Evolutionary conservation across 2,113 vertebrate species (phyloP).

Genomic region (Phalacrocorax pelagicus): DNA sequence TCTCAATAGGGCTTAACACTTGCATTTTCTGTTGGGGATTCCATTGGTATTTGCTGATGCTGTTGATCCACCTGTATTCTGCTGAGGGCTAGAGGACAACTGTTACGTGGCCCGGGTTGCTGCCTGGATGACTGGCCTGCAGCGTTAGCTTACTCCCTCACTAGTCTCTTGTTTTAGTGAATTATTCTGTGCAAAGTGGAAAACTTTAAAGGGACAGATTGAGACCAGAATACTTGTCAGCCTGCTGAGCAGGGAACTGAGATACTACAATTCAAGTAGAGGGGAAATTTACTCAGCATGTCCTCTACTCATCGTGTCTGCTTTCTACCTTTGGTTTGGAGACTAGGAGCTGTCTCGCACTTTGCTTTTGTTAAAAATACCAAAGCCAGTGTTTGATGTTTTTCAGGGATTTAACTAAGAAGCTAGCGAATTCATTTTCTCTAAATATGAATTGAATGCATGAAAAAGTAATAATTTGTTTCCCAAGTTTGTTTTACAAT

Average conservation of each 20-base stretch:
- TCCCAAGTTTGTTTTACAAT: background rate
- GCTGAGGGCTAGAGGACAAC: background rate
- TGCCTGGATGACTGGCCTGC: background rate
- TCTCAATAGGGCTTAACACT: background rate
- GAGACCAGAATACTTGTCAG: background rate
- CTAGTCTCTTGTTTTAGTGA: background rate
- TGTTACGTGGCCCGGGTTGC: background rate
- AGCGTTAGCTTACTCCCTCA: background rate
- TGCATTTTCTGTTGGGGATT: background rate
- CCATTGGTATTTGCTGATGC: background rate
- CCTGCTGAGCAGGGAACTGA: background rate
- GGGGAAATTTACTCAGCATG: background rate
- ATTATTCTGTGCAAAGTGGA: background rate
- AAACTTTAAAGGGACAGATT: background rate
- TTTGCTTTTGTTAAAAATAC: background rate
- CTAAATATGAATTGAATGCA: background rate
- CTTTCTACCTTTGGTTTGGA: background rate
- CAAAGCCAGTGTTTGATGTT: background rate
- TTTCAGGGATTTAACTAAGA: background rate
- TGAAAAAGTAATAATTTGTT: background rate
- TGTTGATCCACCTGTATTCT: background rate
- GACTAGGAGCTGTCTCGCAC: background rate
- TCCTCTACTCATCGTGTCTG: background rate
- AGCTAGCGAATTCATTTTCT: background rate
- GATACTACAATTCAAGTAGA: background rate